Conservation (phyloP, 2,888 invertebrate species). For the Geotrupes spiniger region DNA sequence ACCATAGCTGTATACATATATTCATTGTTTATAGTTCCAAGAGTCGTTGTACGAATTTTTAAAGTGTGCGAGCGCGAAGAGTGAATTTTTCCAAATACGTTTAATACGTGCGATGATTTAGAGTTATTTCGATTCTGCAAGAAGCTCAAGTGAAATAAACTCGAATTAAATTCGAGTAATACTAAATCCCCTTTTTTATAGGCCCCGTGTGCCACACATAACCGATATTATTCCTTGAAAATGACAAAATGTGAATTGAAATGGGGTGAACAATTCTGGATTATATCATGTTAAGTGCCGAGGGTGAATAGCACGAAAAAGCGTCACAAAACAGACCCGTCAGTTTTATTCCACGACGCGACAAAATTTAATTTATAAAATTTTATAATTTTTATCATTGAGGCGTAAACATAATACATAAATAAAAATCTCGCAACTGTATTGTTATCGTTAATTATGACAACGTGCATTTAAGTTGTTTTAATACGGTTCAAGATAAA, state of each 20-base stretch:
- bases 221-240: slow-evolving; percentile 44
- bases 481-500: no score
- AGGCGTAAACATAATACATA: no score
- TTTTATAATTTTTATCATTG: no score
- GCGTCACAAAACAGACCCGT: no score
- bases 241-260: slow-evolving; percentile 45
- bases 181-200: slow-evolving; percentile 43
- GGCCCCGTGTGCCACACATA: slow-evolving; percentile 42
- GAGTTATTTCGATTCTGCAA: slow-evolving; percentile 9
- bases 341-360: no score
- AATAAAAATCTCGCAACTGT: no score
- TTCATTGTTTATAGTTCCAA: slow-evolving; percentile 1
- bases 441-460: no score
- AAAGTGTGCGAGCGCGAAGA: background rate
- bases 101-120: slow-evolving; percentile 5
- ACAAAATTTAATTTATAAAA: no score
- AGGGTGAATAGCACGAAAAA: slow-evolving; percentile 5
- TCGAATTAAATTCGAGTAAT: slow-evolving; percentile 33
- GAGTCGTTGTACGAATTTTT: background rate
- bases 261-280: slow-evolving; percentile 44
- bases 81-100: background rate
- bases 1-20: background rate
- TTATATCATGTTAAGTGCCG: slow-evolving; percentile 30
- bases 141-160: slow-evolving; percentile 25
- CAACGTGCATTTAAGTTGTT: no score